Percentiles rank a stretch among this genome's conserved stretches.
Evolutionary conservation across 2,797 vertebrate genomes (phyloP).

Genomic region (Chiroxiphia lanceolata): DNA sequence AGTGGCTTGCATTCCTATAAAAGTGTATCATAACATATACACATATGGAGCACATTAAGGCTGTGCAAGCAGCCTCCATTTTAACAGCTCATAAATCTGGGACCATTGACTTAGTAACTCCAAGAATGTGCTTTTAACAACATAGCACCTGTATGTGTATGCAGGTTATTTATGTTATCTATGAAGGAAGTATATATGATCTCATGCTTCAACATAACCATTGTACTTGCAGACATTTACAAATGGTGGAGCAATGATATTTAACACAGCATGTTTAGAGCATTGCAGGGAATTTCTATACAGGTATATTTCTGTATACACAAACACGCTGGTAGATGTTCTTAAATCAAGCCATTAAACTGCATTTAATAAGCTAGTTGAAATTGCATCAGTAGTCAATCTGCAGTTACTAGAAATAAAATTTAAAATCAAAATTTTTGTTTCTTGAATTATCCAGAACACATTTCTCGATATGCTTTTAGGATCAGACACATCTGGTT

Average conservation of each 20-base stretch:
- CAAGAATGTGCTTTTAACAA: background rate
- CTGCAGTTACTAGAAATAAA: background rate
- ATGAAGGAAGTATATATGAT: fast-evolving
- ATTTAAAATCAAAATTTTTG: background rate
- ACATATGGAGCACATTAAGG: background rate
- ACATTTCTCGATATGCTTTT: background rate
- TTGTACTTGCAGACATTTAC: background rate
- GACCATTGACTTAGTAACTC: background rate
- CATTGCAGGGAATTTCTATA: background rate
- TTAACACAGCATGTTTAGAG: background rate
- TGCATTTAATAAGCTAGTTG: background rate
- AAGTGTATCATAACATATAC: background rate
- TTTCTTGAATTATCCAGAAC: background rate
- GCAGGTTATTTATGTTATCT: background rate
- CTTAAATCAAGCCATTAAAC: background rate
- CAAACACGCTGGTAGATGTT: background rate
- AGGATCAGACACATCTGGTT: background rate
- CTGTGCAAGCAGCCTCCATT: background rate
- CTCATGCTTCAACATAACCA: background rate
- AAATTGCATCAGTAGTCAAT: background rate
- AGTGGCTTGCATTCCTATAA: background rate
- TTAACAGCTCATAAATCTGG: background rate
- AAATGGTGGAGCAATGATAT: background rate
- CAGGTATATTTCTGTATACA: background rate
- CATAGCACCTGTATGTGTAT: too few relatives aligned